Base-by-base conservation (phyloP, 2,797 vertebrate species). In the Enteromius radiatus region DNA sequence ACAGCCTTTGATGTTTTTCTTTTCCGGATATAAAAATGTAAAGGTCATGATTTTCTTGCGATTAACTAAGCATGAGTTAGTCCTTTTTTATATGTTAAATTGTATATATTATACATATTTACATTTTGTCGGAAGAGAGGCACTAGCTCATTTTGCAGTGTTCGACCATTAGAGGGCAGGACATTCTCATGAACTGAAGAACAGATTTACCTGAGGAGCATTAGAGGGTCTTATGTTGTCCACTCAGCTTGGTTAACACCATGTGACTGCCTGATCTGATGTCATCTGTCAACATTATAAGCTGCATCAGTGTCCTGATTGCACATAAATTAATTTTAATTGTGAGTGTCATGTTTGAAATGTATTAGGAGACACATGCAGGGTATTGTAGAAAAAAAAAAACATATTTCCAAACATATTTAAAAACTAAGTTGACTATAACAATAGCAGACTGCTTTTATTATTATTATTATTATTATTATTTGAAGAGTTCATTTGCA, bases 201-300 rank as follows among this genome's bases (percentile, higher is more conserved):
- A 28, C 31, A 74, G 36, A 45, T 0, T 3, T 31, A 69, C 52
- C 69, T 54, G 33, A 78, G n/a, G 59, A 59, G 8, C 41, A 19
- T 52, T 26, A 41, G 5, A 26, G 21, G 9, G 23, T 26, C 38
- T 43, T 49, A 10, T 33, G 52, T 26, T 73, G 89, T 87, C 86
- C 88, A 73, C 86, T 85, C 83, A 88, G 80, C 88, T 75, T 84
- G 67, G 69, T 84, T 84, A 87, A 84, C 76, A 71, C 91, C 92
- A 94, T 45, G 87, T 93, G 90, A 91, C 76, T 85, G 69, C 0
- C 74, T 78, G 52, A 83, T 87, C 87, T 92, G 92, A 91, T 86
- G 82, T 92, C 89, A 92, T 90, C 86, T 85, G 38, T 84, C 84
- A 85, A 86, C 68, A 56, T 85, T 88, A 86, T 88, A 85, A 88